Conservation (phyloP, 1,140 invertebrate genomes). For the Aphis craccivora region DNA sequence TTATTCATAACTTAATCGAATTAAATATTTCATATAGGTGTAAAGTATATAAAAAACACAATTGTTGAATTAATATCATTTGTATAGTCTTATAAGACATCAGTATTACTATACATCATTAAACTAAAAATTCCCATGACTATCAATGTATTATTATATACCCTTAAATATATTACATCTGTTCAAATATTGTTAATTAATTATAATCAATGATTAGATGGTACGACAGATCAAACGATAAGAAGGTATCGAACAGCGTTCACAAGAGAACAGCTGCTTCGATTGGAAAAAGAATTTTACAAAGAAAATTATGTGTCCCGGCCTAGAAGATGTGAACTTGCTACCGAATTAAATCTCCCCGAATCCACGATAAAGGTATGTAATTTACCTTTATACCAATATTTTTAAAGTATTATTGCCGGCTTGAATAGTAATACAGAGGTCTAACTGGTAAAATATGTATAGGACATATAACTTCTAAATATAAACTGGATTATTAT, state of each 20-base stretch:
- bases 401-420: not conserved
- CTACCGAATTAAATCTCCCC: constrained; percentile 88
- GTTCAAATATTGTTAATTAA: not conserved
- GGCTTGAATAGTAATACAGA: not conserved
- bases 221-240: constrained; percentile 70
- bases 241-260: constrained; percentile 97
- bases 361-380: constrained; percentile 98
- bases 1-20: not conserved
- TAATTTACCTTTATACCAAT: not conserved
- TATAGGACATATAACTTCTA: not conserved
- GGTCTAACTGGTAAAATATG: not conserved
- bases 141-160: not conserved
- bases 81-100: not conserved
- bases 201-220: constrained; percentile 21
- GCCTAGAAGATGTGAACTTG: constrained; percentile 93
- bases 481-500: not conserved
- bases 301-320: constrained; percentile 98
- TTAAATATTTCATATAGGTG: not conserved
- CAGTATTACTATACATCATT: not conserved
- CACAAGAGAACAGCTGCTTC: constrained; percentile 90
- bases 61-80: not conserved
- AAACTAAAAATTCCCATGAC: not conserved
- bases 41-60: not conserved
- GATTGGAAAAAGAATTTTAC: constrained; percentile 96
- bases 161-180: not conserved